Evolutionary conservation across 2,113 vertebrate species (phyloP).

Genomic region (Tragelaphus strepsiceros): DNA sequence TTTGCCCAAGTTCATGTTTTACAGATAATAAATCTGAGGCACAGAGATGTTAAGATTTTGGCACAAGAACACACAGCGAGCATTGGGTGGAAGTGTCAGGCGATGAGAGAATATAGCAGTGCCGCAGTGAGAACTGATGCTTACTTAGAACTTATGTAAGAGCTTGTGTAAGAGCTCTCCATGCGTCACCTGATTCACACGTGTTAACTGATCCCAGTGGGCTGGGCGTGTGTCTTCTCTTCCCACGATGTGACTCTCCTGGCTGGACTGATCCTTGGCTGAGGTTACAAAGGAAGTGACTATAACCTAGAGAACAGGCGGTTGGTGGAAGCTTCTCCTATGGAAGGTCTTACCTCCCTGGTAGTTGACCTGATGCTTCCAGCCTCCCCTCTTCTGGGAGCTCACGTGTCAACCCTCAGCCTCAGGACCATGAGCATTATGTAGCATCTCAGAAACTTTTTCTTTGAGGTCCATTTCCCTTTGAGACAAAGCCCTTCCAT

Average conservation of each 20-base stretch:
- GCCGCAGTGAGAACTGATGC: not conserved
- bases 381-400: not conserved
- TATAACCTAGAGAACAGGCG: not conserved
- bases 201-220: not conserved
- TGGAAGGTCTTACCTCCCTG: not conserved
- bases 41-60: not conserved
- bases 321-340: not conserved
- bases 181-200: fast-evolving
- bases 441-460: not conserved
- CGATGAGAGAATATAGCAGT: not conserved
- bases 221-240: not conserved
- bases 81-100: not conserved
- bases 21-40: not conserved
- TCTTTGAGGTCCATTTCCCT: not conserved
- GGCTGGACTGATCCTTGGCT: not conserved
- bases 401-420: not conserved
- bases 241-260: not conserved
- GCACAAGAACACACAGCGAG: not conserved
- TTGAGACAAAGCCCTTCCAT: fast-evolving
- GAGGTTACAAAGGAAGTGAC: not conserved
- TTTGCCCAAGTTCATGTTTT: not conserved
- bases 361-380: fast-evolving
- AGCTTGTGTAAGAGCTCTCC: not conserved
- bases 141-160: not conserved
- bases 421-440: not conserved